Conservation (phyloP, 2,888 invertebrate genomes). For the Cephus pygmeus region DNA sequence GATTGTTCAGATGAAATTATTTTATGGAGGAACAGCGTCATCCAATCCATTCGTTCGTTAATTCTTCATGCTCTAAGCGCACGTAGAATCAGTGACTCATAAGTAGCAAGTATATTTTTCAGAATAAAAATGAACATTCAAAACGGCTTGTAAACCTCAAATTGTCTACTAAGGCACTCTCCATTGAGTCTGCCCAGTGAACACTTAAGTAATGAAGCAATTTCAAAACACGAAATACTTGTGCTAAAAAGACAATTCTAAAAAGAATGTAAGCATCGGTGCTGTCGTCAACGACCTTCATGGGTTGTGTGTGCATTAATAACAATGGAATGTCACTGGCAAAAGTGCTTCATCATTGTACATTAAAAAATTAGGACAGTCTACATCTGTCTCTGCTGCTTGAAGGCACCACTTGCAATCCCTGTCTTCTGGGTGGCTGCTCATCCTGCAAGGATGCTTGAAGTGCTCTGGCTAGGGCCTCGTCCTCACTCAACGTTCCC, state of each 20-base stretch:
- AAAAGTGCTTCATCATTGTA: no score
- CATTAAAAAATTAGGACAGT: conserved; percentile 58
- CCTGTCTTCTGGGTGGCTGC: conserved; percentile 54
- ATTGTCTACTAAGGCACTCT: conserved; percentile 38
- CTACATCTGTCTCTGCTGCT: conserved; percentile 64
- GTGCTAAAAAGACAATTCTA: not conserved
- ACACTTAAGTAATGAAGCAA: not conserved
- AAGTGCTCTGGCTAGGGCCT: conserved; percentile 87
- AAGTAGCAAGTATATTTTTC: no score
- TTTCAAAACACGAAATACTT: not conserved
- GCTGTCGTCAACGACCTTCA: no score
- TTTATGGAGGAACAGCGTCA: no score
- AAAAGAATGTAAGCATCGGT: no score
- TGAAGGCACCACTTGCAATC: conserved; percentile 50
- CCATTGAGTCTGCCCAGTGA: conserved; percentile 29
- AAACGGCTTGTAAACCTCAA: not conserved
- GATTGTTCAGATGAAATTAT: no score
- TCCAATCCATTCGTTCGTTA: no score
- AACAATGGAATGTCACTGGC: no score
- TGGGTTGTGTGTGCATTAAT: no score
- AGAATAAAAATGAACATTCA: no score
- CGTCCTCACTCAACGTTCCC: conserved; percentile 81
- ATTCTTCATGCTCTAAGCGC: no score
- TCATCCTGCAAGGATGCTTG: conserved; percentile 79
- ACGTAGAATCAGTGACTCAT: no score